A percentile compares a stretch with the other conserved stretches of the same genome.
These are phyloP conservation scores for Drosophila leonis DNA, from an alignment of 2,888 invertebrate species.

Conservation along the genomic window DNA sequence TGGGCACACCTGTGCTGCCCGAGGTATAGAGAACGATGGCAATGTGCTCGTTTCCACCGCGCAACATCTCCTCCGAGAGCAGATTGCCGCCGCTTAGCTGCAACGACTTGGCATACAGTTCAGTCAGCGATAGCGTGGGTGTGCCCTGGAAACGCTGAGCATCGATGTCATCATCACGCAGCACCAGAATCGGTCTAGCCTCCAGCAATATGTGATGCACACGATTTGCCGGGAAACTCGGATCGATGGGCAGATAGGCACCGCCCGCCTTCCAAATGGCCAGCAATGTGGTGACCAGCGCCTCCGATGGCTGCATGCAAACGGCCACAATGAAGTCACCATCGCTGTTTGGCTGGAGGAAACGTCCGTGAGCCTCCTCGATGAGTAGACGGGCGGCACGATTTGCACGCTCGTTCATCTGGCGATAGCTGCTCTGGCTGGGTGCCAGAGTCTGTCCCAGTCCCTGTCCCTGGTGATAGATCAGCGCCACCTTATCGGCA, in stretches of 20 bases:
- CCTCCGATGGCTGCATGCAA: constrained; percentile 92
- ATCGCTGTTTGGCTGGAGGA: constrained; percentile 87
- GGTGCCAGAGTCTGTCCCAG: constrained; percentile 43
- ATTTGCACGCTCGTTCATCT: constrained; percentile 86
- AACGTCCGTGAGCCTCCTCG: constrained; percentile 75
- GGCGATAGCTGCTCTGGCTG: constrained; percentile 83
- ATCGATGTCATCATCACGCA: constrained; percentile 88
- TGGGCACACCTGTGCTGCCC: constrained; percentile 95
- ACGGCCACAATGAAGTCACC: constrained; percentile 92
- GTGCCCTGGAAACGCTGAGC: constrained; percentile 74
- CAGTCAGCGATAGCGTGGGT: constrained; percentile 69
- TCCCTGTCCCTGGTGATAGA: constrained; percentile 86
- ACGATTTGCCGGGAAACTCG: constrained; percentile 89
- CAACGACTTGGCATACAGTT: constrained; percentile 78
- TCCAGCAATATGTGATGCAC: constrained; percentile 92
- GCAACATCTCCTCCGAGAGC: constrained; percentile 84
- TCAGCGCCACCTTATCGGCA: constrained; percentile 87
- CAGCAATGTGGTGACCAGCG: constrained; percentile 89
- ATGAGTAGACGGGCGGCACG: constrained; percentile 85
- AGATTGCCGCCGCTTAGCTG: constrained; percentile 78
- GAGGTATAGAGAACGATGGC: constrained; percentile 86
- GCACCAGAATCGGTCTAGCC: constrained; percentile 88
- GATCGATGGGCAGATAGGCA: constrained; percentile 94
- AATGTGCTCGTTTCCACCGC: constrained; percentile 71
- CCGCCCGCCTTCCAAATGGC: constrained; percentile 93